These are phyloP conservation scores for Sylvietta virens DNA, from an alignment of 2,113 vertebrate species.

Conservation along the genomic window DNA sequence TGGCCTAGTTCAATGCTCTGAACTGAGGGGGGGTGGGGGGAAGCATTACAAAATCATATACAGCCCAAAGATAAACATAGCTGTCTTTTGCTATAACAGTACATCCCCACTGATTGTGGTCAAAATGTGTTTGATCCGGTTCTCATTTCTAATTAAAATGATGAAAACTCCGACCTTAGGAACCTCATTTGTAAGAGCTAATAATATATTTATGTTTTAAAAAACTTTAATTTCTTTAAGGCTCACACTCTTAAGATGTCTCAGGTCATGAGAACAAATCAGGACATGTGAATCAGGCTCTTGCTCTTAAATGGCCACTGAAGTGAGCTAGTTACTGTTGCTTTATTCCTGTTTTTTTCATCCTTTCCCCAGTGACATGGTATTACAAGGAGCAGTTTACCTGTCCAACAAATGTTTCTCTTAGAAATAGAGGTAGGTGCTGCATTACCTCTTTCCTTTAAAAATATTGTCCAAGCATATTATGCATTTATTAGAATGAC, in stretches of 20 bases:
- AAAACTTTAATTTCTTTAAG: background rate
- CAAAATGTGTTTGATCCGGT: background rate
- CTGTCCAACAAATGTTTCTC: background rate
- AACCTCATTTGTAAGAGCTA: background rate
- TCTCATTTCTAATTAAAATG: background rate
- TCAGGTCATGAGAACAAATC: background rate
- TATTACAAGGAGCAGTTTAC: background rate
- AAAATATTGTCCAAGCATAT: background rate
- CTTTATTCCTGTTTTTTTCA: background rate
- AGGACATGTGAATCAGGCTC: background rate
- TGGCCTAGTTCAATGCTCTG: background rate
- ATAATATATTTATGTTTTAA: background rate
- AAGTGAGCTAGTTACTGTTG: background rate
- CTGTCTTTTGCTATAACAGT: background rate
- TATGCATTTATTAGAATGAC: background rate
- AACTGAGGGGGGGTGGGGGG: no score
- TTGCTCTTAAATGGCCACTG: background rate
- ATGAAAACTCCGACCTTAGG: background rate
- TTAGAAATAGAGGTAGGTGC: background rate
- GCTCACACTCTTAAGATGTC: background rate
- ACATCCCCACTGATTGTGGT: background rate
- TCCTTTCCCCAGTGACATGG: background rate
- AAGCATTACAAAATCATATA: background rate
- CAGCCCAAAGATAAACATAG: background rate
- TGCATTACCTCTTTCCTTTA: background rate